These are phyloP conservation scores for Tineola bisselliella DNA, from an alignment of 2,888 invertebrate genomes.

Conservation along the genomic window DNA sequence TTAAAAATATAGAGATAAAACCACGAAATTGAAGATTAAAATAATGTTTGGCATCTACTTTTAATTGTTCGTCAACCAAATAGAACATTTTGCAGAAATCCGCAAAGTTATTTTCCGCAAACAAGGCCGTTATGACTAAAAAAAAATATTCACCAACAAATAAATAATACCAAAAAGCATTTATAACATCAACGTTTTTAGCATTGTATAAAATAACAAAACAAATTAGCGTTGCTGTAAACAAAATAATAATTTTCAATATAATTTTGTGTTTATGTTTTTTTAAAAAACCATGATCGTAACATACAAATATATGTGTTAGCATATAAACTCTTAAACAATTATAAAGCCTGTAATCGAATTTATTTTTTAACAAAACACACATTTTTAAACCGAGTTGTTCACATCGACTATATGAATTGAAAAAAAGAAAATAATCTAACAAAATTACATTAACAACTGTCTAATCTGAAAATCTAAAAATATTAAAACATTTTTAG, in stretches of 20 bases:
- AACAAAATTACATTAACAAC: too few species aligned
- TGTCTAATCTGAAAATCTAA: too few species aligned
- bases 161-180: not conserved
- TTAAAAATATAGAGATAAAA: not conserved
- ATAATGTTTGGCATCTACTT: not conserved
- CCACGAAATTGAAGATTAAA: not conserved
- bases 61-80: not conserved
- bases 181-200: not conserved
- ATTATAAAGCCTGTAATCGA: not conserved
- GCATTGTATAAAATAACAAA: not conserved
- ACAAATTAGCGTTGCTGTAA: not conserved
- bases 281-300: not conserved
- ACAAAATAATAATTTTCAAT: not conserved
- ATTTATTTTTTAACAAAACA: not conserved
- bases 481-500: too few species aligned
- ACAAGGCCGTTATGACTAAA: not conserved
- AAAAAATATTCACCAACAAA: not conserved
- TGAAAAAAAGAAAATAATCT: too few species aligned
- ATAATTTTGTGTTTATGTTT: not conserved
- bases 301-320: not conserved
- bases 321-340: not conserved
- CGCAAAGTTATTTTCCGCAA: not conserved
- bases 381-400: too few species aligned
- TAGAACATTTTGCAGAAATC: not conserved
- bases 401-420: too few species aligned